Evolutionary conservation across 2,113 vertebrate genomes (phyloP).

Genomic region (Zeus faber): DNA sequence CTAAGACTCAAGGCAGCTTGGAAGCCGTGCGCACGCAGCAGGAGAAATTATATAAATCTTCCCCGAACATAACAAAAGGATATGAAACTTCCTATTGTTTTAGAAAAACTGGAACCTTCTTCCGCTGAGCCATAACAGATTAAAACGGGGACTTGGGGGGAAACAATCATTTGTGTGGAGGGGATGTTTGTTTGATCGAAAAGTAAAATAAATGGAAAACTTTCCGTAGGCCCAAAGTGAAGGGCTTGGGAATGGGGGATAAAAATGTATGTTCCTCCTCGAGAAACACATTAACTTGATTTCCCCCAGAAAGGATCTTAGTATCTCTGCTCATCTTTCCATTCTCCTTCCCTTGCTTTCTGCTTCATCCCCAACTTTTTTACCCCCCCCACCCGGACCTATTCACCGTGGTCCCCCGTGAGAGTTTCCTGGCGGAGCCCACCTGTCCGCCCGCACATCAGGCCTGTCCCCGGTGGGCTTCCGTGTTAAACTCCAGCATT

Average conservation of each 20-base stretch:
- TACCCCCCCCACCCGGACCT: too few species aligned
- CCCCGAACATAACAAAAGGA: constrained; percentile 38
- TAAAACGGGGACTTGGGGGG: constrained; percentile 23
- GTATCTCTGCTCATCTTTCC: too few species aligned
- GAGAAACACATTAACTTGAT: too few species aligned
- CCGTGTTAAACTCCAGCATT: constrained; percentile 77
- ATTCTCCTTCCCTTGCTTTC: too few species aligned
- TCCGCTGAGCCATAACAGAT: constrained; percentile 32
- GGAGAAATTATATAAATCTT: constrained; percentile 31
- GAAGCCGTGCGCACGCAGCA: too few species aligned
- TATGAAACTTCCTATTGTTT: constrained; percentile 48
- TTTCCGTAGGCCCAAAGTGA: too few species aligned
- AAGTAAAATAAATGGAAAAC: too few species aligned
- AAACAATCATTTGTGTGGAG: constrained; percentile 24
- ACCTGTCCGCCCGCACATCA: constrained; percentile 80
- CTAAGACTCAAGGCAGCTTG: constrained; percentile 57
- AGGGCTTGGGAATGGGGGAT: too few species aligned
- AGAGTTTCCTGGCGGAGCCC: constrained; percentile 65
- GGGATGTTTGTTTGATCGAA: too few species aligned
- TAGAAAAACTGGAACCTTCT: constrained; percentile 25
- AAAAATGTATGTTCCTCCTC: too few species aligned
- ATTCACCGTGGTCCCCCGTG: constrained; percentile 37
- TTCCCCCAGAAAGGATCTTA: too few species aligned
- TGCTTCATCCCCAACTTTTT: constrained; percentile 4
- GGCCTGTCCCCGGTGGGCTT: constrained; percentile 77